Conservation (phyloP, 2,113 vertebrate species). For the Charina bottae region DNA sequence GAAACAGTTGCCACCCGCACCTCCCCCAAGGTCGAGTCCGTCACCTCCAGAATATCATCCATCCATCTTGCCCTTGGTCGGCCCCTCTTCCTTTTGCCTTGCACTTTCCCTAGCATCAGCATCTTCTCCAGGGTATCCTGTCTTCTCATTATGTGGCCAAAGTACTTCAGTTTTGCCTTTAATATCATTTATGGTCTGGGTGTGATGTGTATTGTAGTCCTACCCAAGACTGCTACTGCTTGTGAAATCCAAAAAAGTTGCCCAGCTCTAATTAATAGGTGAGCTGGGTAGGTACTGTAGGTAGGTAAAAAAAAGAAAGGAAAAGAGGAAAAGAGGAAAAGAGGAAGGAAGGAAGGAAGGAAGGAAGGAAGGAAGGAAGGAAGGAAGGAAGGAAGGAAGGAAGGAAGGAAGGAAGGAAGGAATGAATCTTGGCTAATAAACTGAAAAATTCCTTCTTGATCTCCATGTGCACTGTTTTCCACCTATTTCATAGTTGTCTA, state of each 20-base stretch:
- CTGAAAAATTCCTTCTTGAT: not conserved
- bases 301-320: not conserved
- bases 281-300: not conserved
- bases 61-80: too few relatives aligned
- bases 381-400: too few relatives aligned
- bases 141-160: too few relatives aligned
- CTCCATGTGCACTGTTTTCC: not conserved
- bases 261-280: not conserved
- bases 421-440: constrained; percentile 2
- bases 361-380: not conserved
- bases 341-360: not conserved
- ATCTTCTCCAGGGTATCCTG: too few relatives aligned
- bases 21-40: too few relatives aligned
- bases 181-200: not conserved
- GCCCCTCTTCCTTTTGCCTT: too few relatives aligned
- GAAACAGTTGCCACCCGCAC: too few relatives aligned
- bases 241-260: not conserved
- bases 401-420: not conserved
- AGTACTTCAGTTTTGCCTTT: too few relatives aligned
- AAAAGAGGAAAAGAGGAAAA: not conserved
- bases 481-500: not conserved
- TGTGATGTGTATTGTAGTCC: not conserved
- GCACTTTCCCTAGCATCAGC: too few relatives aligned
- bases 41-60: too few relatives aligned
- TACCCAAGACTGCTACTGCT: not conserved